Evolutionary conservation across 2,113 vertebrate species (phyloP).

Genomic region (Tenebrosternarchus preto): DNA sequence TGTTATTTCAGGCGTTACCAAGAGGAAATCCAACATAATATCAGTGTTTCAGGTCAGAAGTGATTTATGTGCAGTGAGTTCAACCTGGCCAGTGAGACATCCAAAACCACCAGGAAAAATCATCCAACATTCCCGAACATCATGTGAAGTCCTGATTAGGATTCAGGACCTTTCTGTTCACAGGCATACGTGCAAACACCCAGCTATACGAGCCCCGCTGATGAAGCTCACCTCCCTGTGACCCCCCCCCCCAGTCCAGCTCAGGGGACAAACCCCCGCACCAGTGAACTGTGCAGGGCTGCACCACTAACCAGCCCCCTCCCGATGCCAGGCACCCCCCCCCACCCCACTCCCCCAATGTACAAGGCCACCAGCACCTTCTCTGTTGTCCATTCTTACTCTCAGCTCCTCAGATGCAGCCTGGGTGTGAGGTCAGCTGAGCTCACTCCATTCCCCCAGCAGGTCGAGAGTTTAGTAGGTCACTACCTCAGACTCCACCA

Average conservation of each 20-base stretch:
- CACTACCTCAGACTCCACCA: constrained; percentile 56
- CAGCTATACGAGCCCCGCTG: neutral
- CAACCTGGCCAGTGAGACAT: neutral
- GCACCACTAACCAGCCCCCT: constrained; percentile 44
- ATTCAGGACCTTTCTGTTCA: neutral
- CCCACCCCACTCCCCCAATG: constrained; percentile 63
- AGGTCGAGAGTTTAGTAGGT: constrained; percentile 80
- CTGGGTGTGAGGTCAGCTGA: constrained; percentile 69
- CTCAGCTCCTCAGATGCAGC: constrained; percentile 61
- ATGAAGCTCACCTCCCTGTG: constrained; percentile 72
- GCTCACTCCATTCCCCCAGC: constrained; percentile 67
- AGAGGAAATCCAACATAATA: neutral
- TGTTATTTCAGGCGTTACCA: neutral
- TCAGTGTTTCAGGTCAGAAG: neutral
- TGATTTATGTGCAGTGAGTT: neutral
- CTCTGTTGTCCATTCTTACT: constrained; percentile 67
- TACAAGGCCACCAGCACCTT: constrained; percentile 71
- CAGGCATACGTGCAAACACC: neutral
- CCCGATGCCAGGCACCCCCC: constrained; percentile 52
- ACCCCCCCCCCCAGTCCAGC: constrained; percentile 65
- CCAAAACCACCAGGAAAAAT: constrained; percentile 7
- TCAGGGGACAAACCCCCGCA: constrained; percentile 60
- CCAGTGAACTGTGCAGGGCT: constrained; percentile 67
- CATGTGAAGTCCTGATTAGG: constrained; percentile 15
- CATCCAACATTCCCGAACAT: neutral